These are phyloP conservation scores for Nipponacmea schrenckii DNA, from an alignment of 2,888 invertebrate genomes.

Conservation along the genomic window DNA sequence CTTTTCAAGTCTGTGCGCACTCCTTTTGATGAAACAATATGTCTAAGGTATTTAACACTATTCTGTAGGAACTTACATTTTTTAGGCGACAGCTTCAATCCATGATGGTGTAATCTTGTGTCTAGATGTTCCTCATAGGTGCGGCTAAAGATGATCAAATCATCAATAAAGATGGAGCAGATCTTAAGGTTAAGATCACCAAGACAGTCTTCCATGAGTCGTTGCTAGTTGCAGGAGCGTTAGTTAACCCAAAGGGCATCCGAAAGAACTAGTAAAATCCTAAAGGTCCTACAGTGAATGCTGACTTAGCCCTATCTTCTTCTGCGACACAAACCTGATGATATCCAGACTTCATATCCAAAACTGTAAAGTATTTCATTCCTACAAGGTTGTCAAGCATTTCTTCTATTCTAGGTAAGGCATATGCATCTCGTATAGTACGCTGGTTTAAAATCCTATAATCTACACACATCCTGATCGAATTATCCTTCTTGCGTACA, in stretches of 20 bases:
- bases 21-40: background rate
- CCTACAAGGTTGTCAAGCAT: background rate
- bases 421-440: background rate
- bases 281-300: background rate
- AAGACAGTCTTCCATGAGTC: background rate
- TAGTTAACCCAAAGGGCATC: background rate
- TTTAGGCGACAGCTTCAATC: conserved; percentile 8
- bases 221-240: background rate
- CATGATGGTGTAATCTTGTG: conserved; percentile 19
- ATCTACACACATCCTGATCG: background rate
- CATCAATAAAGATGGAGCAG: too few relatives aligned
- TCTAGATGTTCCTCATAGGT: conserved; percentile 19
- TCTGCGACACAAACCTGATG: background rate
- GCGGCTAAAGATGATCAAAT: conserved; percentile 22
- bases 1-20: conserved; percentile 20
- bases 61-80: background rate
- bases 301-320: background rate
- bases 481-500: background rate
- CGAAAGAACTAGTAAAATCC: background rate
- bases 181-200: conserved; percentile 15
- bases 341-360: background rate
- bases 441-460: background rate
- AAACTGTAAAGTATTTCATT: background rate
- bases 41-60: background rate
- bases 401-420: conserved; percentile 3